Evolutionary conservation across 1,140 invertebrate species (phyloP).

Genomic region (Sycobia sp.): DNA sequence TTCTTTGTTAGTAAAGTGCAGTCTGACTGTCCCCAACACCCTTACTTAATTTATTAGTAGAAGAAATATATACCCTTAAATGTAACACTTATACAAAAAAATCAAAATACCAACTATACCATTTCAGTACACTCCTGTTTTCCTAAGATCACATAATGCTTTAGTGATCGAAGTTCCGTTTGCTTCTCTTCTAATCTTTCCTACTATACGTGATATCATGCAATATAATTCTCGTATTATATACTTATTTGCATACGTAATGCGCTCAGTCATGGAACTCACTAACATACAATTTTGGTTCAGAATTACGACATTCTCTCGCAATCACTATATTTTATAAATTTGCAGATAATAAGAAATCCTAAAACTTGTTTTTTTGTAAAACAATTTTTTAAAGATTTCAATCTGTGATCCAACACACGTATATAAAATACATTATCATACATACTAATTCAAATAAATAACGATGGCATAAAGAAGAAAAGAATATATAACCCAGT

Average conservation of each 20-base stretch:
- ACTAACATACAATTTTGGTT: conserved; percentile 16
- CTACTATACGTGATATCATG: neutral
- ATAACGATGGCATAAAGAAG: neutral
- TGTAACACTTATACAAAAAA: neutral
- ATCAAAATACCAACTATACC: conserved; percentile 5
- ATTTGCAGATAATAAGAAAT: too few species aligned
- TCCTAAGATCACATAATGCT: conserved; percentile 5
- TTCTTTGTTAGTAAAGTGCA: too few species aligned
- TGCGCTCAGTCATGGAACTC: conserved; percentile 5
- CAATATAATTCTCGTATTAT: conserved; percentile 18
- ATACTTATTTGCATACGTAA: neutral
- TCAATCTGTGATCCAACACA: too few species aligned
- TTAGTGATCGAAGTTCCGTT: neutral
- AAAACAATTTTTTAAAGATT: too few species aligned
- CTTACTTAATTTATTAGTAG: too few species aligned
- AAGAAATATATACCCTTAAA: neutral
- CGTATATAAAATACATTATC: too few species aligned
- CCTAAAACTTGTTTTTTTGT: too few species aligned
- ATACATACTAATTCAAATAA: too few species aligned
- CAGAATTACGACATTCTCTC: too few species aligned
- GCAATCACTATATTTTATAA: too few species aligned
- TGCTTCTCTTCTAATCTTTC: neutral
- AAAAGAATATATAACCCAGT: conserved; percentile 22
- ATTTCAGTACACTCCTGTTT: conserved; percentile 14
- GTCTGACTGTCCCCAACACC: too few species aligned